Evolutionary conservation across 1,140 invertebrate species (phyloP).

Genomic region (Polypedilum pembai): DNA sequence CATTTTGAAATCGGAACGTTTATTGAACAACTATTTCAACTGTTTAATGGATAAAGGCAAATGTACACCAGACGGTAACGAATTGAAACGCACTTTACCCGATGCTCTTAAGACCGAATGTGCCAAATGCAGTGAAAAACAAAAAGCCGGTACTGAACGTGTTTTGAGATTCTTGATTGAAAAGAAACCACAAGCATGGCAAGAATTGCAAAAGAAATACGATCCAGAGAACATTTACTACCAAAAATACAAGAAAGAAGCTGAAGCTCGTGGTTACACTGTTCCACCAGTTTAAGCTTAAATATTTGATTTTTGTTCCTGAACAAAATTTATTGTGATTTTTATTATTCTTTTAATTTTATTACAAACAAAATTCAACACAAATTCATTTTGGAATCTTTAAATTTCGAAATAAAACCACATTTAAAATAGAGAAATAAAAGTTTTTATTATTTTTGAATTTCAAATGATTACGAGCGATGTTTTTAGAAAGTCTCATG

Average conservation of each 20-base stretch:
- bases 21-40: conserved; percentile 57
- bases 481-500: too few relatives aligned
- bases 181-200: conserved; percentile 51
- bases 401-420: conserved; percentile 5
- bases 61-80: conserved; percentile 60
- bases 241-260: conserved; percentile 49
- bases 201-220: conserved; percentile 49
- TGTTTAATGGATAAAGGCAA: conserved; percentile 59
- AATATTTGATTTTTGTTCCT: background rate
- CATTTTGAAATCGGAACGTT: conserved; percentile 57
- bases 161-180: conserved; percentile 49
- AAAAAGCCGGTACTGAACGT: conserved; percentile 47
- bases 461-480: too few relatives aligned
- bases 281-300: conserved; percentile 16
- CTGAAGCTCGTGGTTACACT: conserved; percentile 42
- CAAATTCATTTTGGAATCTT: background rate
- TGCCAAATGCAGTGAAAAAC: conserved; percentile 52
- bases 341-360: background rate
- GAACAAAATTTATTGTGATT: background rate
- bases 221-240: conserved; percentile 52
- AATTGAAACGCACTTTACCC: conserved; percentile 59
- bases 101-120: conserved; percentile 57
- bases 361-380: background rate
- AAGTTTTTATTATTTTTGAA: too few relatives aligned
- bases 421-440: background rate